Base-by-base conservation (phyloP, 2,888 invertebrate genomes). In the Tyria jacobaeae region DNA sequence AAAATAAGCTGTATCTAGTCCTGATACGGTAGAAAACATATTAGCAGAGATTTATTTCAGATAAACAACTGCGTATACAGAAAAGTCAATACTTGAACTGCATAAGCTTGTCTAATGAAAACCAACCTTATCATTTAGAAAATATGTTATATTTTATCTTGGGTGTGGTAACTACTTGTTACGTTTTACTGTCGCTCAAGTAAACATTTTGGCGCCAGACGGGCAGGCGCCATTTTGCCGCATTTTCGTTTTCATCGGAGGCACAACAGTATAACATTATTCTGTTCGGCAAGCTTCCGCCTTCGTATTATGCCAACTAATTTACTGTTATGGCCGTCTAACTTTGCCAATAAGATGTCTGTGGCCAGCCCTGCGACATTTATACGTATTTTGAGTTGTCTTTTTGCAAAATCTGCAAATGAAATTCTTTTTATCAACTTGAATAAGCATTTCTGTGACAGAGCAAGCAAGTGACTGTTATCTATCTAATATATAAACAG, bases 141-240 rank as follows among this genome's bases (percentile, higher is more conserved):
- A 0, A 6, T 48, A 68, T 47, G 62, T 39, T 21, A 3, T 56
- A 41, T 59, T 68, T 62, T 2, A 0, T 24, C 17, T 51, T 41
- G 3, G 0, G 0, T 15, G 1, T 17, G 31, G 52, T 34, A 25
- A 53, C 44, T 35, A 63, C 71, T 71, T 84, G 52, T 15, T 70
- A 54, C 80, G 48, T 84, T 87, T 73, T 9, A 1, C 59, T 63
- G 84, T 81, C 82, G 80, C 78, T 67, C 17, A 37, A 21, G 49
- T 61, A 75, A 76, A 80, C 82, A 84, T 79, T 79, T 84, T 82
- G 91, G 90, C 91, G 91, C 87, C 91, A 88, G 87, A 84, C 88
- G 57, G 89, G 66, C 85, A 75, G 90, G 71, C 89, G 91, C 90
- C 91, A 88, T 87, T 54, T 86, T 89, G 85, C 71, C 85, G 85